Evolutionary conservation across 1,140 invertebrate genomes (phyloP).

Genomic region (Diprion similis): DNA sequence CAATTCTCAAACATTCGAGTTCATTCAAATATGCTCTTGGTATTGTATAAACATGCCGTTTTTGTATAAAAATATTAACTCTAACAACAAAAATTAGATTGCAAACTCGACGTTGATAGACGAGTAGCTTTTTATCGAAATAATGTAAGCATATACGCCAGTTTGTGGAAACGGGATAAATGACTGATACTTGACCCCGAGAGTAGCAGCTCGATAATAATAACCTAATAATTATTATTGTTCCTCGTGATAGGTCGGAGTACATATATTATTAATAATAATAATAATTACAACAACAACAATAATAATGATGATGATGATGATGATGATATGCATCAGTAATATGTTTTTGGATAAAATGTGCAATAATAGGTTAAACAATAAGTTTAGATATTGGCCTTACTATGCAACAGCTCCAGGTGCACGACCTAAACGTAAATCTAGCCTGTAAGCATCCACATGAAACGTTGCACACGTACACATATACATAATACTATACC

Average conservation of each 20-base stretch:
- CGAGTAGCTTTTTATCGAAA: too few species aligned
- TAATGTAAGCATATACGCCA: too few species aligned
- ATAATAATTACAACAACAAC: too few species aligned
- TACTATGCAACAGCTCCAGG: slow-evolving; percentile 24
- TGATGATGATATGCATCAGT: background rate
- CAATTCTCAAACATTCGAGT: too few species aligned
- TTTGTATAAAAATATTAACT: too few species aligned
- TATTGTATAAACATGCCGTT: too few species aligned
- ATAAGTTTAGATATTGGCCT: slow-evolving; percentile 36
- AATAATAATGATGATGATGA: too few species aligned
- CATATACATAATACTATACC: slow-evolving; percentile 2
- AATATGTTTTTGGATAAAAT: slow-evolving; percentile 9
- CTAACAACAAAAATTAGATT: too few species aligned
- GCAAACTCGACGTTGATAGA: too few species aligned
- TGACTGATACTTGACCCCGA: background rate
- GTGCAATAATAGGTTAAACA: slow-evolving; percentile 29
- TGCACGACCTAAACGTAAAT: slow-evolving; percentile 3
- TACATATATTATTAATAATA: slow-evolving; percentile 18
- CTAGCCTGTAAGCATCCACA: background rate
- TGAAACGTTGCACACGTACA: background rate
- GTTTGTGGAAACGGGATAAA: background rate
- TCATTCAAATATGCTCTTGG: too few species aligned
- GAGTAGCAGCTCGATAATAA: background rate
- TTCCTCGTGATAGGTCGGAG: slow-evolving; percentile 28
- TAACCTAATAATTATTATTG: slow-evolving; percentile 20